Conservation (phyloP, 2,888 invertebrate genomes). For the Hecatera dysodea region DNA sequence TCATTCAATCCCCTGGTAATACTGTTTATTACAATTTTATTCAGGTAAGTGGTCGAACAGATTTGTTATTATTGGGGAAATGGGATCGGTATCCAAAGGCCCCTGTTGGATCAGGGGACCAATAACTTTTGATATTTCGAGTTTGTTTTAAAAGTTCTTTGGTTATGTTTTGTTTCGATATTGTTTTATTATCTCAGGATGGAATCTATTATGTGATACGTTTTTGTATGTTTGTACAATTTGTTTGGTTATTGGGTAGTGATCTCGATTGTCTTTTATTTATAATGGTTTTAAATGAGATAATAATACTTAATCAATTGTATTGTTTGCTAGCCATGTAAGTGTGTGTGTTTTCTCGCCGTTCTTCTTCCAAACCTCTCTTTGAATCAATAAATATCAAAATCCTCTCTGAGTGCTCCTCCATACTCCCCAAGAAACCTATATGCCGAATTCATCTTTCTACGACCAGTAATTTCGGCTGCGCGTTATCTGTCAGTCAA, state of each 20-base stretch:
- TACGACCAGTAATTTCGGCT: too few relatives aligned
- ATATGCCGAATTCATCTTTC: too few relatives aligned
- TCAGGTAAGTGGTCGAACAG: conserved; percentile 47
- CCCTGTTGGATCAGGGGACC: conserved; percentile 11
- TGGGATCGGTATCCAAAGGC: conserved; percentile 30
- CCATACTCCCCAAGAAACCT: too few relatives aligned
- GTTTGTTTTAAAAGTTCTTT: conserved; percentile 27
- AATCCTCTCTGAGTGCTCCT: too few relatives aligned
- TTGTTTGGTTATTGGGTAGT: not conserved
- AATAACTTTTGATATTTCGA: conserved; percentile 16
- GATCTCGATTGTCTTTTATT: not conserved
- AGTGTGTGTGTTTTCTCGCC: too few relatives aligned
- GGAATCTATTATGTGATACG: conserved; percentile 16
- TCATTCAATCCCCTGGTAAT: conserved; percentile 31
- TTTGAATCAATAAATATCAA: too few relatives aligned
- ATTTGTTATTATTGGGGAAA: conserved; percentile 50
- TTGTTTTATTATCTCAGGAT: conserved; percentile 15
- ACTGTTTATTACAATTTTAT: conserved; percentile 55
- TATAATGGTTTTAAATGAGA: not conserved
- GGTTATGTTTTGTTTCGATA: conserved; percentile 1
- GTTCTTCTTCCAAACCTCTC: too few relatives aligned
- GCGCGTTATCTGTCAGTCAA: too few relatives aligned
- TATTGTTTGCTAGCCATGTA: too few relatives aligned
- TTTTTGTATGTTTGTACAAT: not conserved
- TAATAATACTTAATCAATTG: too few relatives aligned